A percentile compares a stretch with the other conserved stretches of the same genome.
Evolutionary conservation across 1,140 invertebrate species (phyloP).

Genomic region (Anastrepha obliqua): DNA sequence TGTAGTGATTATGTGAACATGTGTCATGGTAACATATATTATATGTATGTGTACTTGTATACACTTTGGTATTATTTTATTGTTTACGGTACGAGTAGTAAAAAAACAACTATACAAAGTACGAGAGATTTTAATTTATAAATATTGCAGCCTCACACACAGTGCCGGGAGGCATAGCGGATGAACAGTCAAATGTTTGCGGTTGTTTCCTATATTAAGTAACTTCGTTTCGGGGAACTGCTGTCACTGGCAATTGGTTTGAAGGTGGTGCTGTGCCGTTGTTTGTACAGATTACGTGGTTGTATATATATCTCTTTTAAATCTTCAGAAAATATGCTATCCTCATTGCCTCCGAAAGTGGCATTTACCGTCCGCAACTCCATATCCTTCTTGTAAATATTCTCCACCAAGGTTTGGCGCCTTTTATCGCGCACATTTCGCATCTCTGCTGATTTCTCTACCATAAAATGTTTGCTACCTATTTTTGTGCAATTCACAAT

Average conservation of each 20-base stretch:
- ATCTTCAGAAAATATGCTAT: conserved; percentile 60
- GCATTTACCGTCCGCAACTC: conserved; percentile 59
- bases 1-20: too few species aligned
- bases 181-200: too few species aligned
- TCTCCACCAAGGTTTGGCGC: conserved; percentile 65
- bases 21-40: too few species aligned
- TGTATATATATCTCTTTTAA: conserved; percentile 70
- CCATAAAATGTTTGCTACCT: conserved; percentile 64
- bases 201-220: conserved; percentile 56
- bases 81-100: background rate
- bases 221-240: conserved; percentile 61
- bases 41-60: background rate
- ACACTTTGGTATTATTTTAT: conserved; percentile 34
- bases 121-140: background rate
- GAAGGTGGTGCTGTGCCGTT: conserved; percentile 64
- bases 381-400: conserved; percentile 69
- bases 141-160: background rate
- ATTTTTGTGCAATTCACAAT: conserved; percentile 81
- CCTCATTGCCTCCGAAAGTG: conserved; percentile 40
- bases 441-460: conserved; percentile 43
- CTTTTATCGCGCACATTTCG: conserved; percentile 57
- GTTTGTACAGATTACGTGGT: conserved; percentile 66
- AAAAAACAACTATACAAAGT: background rate
- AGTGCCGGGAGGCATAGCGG: background rate
- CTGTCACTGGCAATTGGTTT: conserved; percentile 65